Base-by-base conservation (phyloP, 2,797 vertebrate species). In the Typhlichthys eigenmanni region DNA sequence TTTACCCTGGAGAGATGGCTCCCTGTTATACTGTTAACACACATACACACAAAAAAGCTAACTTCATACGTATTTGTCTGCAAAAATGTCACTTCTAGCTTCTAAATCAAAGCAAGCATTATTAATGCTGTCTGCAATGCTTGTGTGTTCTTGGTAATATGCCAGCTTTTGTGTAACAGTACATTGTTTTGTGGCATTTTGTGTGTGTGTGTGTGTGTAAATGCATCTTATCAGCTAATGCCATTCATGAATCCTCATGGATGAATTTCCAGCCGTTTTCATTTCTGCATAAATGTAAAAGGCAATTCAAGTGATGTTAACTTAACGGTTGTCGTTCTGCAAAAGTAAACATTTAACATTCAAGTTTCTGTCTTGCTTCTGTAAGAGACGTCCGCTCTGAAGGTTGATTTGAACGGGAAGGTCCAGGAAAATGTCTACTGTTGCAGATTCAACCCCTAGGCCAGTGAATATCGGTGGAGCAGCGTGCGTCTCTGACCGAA, bases 341-440 rank as follows among this genome's bases (percentile, higher is more conserved):
- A 62, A 47, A 45, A 62, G 74, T 68, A 60, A 76, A 72, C 74
- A 58, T 80, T 73, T 84, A 48, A 76, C 29, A n/a, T 80, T 17
- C 38, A 8, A 63, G 60, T 34, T 51, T 64, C 1, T 60, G 46
- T 56, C 53, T 47, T 66, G 55, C 11, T 45, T 0, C 5, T 59
- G 32, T 70, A 69, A 62, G 55, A 16, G 68, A 5, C 8, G 65
- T 1, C 51, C n/a, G 14, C 50, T 57, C 58, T 50, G 17, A 57
- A 43, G 0, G 43, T 38, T 38, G 34, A 6, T 9, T 38, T 11
- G n/a, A 48, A 14, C 7, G 32, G 12, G 13, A 11, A 1, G 43
- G 49, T 64, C 59, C 34, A 32, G 4, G 0, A 5, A 65, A 60
- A 71, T 66, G 69, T 79, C 63, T 68, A 55, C 62, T 67, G 8